These are phyloP conservation scores for Sebastes nivosus DNA, from an alignment of 2,797 vertebrate species.

Conservation along the genomic window DNA sequence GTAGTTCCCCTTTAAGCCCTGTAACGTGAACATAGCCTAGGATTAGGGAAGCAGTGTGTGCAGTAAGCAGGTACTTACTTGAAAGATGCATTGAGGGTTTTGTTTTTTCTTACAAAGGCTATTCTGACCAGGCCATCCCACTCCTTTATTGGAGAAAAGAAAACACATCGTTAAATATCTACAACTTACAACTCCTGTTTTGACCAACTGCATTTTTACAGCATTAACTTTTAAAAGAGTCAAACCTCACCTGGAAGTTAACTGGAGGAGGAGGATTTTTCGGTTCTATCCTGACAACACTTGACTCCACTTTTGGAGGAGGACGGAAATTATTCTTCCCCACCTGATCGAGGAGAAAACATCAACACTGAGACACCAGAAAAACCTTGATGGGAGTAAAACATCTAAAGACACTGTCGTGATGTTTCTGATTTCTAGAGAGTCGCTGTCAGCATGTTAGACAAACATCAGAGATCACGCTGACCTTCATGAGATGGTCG, in stretches of 20 bases:
- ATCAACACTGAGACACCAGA: not conserved
- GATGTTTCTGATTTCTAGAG: not conserved
- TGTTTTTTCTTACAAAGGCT: slow-evolving; percentile 98
- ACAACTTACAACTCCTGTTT: not conserved
- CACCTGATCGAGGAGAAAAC: slow-evolving; percentile 81
- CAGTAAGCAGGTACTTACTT: slow-evolving; percentile 86
- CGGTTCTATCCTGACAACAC: slow-evolving; percentile 97
- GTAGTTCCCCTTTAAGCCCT: too few species aligned
- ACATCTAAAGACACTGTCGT: not conserved
- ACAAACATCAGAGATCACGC: not conserved
- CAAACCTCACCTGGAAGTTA: slow-evolving; percentile 91
- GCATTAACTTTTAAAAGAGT: too few species aligned
- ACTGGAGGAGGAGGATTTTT: slow-evolving; percentile 97
- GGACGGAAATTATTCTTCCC: slow-evolving; percentile 98
- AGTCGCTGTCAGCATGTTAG: not conserved
- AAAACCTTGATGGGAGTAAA: not conserved
- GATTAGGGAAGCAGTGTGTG: not conserved
- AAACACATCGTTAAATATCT: slow-evolving; percentile 11
- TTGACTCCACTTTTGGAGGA: slow-evolving; percentile 98
- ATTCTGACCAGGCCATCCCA: slow-evolving; percentile 98
- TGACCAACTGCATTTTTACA: not conserved
- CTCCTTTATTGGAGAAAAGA: slow-evolving; percentile 80
- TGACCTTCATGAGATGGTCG: slow-evolving; percentile 98
- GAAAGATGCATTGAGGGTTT: slow-evolving; percentile 93
- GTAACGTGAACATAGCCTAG: accelerated